phyloP scores from a whole-genome alignment of 1,140 invertebrate genomes.

The Cylas formicarius region DNA sequence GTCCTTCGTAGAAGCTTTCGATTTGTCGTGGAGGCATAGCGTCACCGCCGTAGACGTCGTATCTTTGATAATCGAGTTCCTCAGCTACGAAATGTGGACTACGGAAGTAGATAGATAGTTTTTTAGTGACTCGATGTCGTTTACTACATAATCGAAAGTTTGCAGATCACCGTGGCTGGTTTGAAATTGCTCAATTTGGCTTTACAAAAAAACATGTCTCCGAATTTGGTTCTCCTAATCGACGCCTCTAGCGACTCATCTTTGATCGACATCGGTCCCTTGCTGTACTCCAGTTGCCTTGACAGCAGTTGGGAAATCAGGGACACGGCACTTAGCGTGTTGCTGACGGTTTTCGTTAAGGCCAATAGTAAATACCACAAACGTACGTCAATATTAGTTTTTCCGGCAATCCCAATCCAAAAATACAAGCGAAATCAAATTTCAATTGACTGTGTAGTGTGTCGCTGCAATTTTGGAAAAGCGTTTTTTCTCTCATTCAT shows the following conservation, averaged over 20 bases:
- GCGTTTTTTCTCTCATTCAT: no score
- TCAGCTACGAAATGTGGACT: no score
- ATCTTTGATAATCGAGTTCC: constrained; percentile 13
- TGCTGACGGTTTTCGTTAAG: constrained; percentile 59
- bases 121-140: no score
- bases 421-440: no score
- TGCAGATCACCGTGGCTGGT: constrained; percentile 47
- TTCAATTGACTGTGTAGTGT: no score
- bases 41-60: constrained; percentile 14
- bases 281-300: constrained; percentile 60
- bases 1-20: constrained; percentile 17
- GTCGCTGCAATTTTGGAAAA: not conserved
- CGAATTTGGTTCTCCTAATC: constrained; percentile 62
- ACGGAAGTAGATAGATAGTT: no score
- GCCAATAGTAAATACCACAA: constrained; percentile 66
- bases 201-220: constrained; percentile 65
- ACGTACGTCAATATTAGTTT: no score
- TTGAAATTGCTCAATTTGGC: constrained; percentile 60
- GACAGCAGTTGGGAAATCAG: constrained; percentile 68
- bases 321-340: constrained; percentile 63
- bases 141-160: no score
- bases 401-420: no score
- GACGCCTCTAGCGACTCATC: constrained; percentile 56
- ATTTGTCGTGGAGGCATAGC: constrained; percentile 20
- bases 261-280: constrained; percentile 55